Evolutionary conservation across 2,888 invertebrate genomes (phyloP), one percentile per base, ranked within the genome.

Genomic region (Ormyrus nitidulus): DNA sequence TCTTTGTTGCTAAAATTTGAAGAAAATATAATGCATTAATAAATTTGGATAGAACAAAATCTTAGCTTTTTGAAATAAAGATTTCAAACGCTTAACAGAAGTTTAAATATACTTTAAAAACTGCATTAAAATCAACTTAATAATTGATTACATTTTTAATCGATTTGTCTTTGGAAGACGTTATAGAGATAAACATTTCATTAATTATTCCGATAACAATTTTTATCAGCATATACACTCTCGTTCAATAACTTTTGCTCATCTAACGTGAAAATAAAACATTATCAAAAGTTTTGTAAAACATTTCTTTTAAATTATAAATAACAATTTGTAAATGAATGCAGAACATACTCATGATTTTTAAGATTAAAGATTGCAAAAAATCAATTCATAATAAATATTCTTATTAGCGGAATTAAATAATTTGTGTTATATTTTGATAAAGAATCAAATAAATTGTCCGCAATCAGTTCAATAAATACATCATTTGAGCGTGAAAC

Each of bases 1-100:
- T 86, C 88, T 88, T 85, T 89, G 90, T 84, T 89, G 87, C 85
- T 88, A 77, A 74, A 82, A 44, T 64, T 11, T 49, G 4, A 46
- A 51, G 53, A 58, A 1, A 74, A 62, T 53, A 48, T 34, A 59
- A 69, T 49, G 71, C 4, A 51, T 59, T 44, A 68, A 59, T 64
- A 56, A 71, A 19, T 19, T 74, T 51, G 13, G 48, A 79, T 6
- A 65, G 5, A 34, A 65, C n/a, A 72, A 51, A 53, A 62, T 72
- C 69, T 51, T 48, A 8, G 58, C 51, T 10, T 49, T 19, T 7
- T 11, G 8, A 71, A 61, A 51, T 34, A 44, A n/a, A 51, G 46
- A 13, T 19, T 19, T 19, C 19, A 19, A 19, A 19, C 19, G 19
- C 19, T 2, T 34, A 34, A 34, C 34, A 34, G 3, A 34, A 34